Percentiles rank a stretch among this genome's conserved stretches.
Evolutionary conservation across 2,113 vertebrate genomes (phyloP).

Genomic region (Petrocephalus microphthalmus): DNA sequence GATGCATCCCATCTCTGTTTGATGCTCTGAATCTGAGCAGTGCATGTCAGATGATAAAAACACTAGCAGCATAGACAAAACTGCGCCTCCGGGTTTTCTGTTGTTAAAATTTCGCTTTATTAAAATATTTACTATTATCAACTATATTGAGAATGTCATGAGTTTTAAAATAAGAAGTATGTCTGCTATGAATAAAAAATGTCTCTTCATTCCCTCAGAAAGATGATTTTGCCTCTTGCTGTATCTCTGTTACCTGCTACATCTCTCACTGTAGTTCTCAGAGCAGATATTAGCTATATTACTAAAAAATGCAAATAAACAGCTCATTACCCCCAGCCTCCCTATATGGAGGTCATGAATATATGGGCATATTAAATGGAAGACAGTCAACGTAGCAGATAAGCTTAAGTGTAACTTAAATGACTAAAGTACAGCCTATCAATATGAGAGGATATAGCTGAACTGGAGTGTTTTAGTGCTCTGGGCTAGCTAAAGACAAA

Average conservation of each 20-base stretch:
- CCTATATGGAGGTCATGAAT: neutral
- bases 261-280: neutral
- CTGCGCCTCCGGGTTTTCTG: neutral
- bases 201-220: neutral
- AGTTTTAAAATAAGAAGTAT: neutral
- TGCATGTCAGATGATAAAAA: neutral
- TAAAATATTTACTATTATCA: neutral
- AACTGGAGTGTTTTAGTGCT: neutral
- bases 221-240: neutral
- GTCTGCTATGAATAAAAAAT: neutral
- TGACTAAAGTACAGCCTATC: neutral
- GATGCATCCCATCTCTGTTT: neutral
- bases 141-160: neutral
- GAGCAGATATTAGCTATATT: neutral
- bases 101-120: neutral
- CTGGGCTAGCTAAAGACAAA: neutral
- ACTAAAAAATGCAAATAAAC: neutral
- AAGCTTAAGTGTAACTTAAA: neutral
- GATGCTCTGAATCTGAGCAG: neutral
- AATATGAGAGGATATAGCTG: neutral
- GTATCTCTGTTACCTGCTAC: neutral
- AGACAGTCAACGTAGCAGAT: neutral
- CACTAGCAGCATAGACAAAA: conserved; percentile 8
- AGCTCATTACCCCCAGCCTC: neutral
- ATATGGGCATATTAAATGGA: neutral